Evolutionary conservation across 30 jellyfish, hydroid and myxozoan genomes (phyloP).

Genomic region (Phacellophora camtschatica): DNA sequence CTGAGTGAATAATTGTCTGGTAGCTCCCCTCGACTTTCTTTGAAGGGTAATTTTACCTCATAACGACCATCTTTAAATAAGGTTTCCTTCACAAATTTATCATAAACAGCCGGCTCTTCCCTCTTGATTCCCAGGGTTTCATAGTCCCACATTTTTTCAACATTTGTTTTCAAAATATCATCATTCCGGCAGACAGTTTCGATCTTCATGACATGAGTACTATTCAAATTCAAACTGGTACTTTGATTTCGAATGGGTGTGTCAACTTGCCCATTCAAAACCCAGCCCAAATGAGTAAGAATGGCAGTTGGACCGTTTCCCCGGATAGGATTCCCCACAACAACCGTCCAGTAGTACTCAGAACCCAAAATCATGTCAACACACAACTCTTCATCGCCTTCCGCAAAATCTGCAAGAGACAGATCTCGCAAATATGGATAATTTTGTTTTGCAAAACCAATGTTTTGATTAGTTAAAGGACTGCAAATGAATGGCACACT

Average conservation of each 20-base stretch:
- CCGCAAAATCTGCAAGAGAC: slow-evolving; percentile 14
- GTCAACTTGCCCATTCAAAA: not conserved
- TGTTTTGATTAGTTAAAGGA: slow-evolving; percentile 16
- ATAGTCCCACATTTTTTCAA: slow-evolving; percentile 1
- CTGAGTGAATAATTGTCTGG: slow-evolving; percentile 14
- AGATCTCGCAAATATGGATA: slow-evolving; percentile 8
- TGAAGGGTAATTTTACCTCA: slow-evolving; percentile 23
- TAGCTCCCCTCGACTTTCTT: not conserved
- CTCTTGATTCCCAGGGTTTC: slow-evolving; percentile 14
- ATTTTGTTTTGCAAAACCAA: not conserved
- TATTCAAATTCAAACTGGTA: not conserved
- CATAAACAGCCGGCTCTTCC: not conserved
- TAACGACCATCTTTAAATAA: not conserved
- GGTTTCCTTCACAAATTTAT: slow-evolving; percentile 16
- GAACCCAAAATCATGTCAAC: not conserved
- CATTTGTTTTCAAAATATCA: not conserved
- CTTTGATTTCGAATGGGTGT: not conserved
- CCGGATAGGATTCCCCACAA: not conserved
- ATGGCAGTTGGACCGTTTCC: not conserved
- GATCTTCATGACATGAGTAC: not conserved
- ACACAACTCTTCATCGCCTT: not conserved
- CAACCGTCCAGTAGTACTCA: slow-evolving; percentile 5
- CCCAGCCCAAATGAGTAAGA: not conserved
- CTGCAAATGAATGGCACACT: slow-evolving; percentile 29
- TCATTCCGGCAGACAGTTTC: not conserved